Base-by-base conservation (phyloP, 30 jellyfish, hydroid and myxozoan species). In the Morbakka virulenta region DNA sequence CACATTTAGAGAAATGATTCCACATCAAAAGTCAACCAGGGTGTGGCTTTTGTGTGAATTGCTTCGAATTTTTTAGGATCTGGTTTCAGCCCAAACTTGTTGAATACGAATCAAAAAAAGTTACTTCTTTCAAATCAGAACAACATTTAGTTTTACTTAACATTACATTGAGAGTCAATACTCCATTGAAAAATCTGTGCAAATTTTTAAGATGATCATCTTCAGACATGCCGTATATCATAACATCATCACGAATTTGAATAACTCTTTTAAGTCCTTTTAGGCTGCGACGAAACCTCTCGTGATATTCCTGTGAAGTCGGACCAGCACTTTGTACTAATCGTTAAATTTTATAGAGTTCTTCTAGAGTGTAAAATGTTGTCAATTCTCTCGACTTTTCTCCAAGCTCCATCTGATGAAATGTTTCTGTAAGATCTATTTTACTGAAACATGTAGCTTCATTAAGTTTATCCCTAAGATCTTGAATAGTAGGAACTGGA, bases 321-420 rank as follows among this genome's bases (percentile, higher is more conserved):
- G 84, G 84, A 28, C 76, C 75, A 2, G 80, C 84, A 25, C 84
- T 74, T 74, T 41, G 48, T 49, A 72, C 84, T 21, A 72, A 52
- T 31, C 84, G 79, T 51, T 50, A 41, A 51, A 72, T 41, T 29
- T 74, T 50, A 52, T 72, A 50, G 14, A 72, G 53, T 74, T 74
- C 84, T 51, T 72, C 84, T 30, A 41, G 84, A 13, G 84, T 35
- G 31, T 72, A 72, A 36, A 72, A 72, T 49, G 50, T 70, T 26
- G 80, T n/a, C n/a, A n/a, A n/a, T n/a, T n/a, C n/a, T n/a, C n/a
- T n/a, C n/a, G n/a, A n/a, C n/a, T n/a, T n/a, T 72, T 36, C 34
- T 52, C 22, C 21, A 17, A 12, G 84, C 84, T 32, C 84, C 84
- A n/a, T n/a, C n/a, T n/a, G n/a, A n/a, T n/a, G n/a, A n/a, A n/a